Conservation (phyloP, 1,140 invertebrate species). For the Penaeus indicus region DNA sequence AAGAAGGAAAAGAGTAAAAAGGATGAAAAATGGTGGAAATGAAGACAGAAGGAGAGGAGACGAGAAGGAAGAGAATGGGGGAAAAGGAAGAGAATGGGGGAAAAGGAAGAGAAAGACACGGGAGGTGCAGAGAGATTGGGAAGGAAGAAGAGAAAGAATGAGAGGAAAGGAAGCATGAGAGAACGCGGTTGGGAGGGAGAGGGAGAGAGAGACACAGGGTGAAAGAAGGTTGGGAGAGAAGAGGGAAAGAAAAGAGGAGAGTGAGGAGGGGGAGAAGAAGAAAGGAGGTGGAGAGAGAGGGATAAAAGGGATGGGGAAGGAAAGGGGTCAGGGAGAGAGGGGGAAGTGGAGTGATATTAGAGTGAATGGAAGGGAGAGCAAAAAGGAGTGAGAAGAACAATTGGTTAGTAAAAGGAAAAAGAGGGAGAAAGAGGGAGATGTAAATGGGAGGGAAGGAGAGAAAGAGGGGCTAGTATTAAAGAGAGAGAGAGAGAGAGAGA, state of each 20-base stretch:
- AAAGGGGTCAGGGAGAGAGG: background rate
- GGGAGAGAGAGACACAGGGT: background rate
- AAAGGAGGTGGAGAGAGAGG: background rate
- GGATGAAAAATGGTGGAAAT: background rate
- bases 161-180: background rate
- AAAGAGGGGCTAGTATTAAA: background rate
- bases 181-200: background rate
- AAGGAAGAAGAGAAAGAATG: background rate
- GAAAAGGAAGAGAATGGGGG: background rate
- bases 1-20: background rate
- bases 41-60: background rate
- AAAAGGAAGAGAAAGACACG: background rate
- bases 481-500: background rate
- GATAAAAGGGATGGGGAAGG: background rate
- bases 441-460: background rate
- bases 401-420: background rate
- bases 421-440: background rate
- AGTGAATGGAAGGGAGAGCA: too few relatives aligned
- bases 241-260: background rate
- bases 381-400: background rate
- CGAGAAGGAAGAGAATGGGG: background rate
- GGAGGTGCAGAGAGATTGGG: background rate
- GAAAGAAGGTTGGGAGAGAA: background rate
- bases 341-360: background rate
- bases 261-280: conserved; percentile 2